These are phyloP conservation scores for Melanchra persicariae DNA, from an alignment of 2,888 invertebrate genomes.

Conservation along the genomic window DNA sequence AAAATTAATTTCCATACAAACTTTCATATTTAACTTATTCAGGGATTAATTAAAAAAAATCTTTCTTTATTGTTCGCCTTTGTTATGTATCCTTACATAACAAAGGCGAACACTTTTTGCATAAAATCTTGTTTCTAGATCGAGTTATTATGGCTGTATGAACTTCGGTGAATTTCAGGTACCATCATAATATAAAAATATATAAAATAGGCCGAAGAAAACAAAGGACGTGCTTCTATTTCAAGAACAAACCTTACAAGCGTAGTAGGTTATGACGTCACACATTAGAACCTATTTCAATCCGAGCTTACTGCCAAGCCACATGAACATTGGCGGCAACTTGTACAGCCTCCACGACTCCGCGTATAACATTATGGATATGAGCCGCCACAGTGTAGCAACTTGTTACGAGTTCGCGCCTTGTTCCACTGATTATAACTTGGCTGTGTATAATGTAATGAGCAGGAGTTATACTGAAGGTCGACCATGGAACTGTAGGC, in stretches of 20 bases:
- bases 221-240: background rate
- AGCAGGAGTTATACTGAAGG: constrained; percentile 13
- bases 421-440: constrained; percentile 43
- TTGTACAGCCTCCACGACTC: constrained; percentile 18
- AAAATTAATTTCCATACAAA: no score
- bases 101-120: no score
- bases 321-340: constrained; percentile 27
- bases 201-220: no score
- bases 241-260: constrained; percentile 10
- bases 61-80: no score
- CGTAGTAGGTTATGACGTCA: constrained; percentile 19
- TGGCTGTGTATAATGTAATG: constrained; percentile 38
- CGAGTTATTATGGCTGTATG: no score
- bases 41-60: no score
- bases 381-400: constrained; percentile 22
- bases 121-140: no score
- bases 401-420: constrained; percentile 49
- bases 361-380: constrained; percentile 29
- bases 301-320: background rate
- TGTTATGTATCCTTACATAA: no score
- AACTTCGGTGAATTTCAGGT: no score
- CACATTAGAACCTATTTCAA: constrained; percentile 18
- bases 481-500: constrained; percentile 1
- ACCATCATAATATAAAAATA: no score
- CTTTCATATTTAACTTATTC: no score